Base-by-base conservation (phyloP, 2,888 invertebrate species). In the Axea sp. region DNA sequence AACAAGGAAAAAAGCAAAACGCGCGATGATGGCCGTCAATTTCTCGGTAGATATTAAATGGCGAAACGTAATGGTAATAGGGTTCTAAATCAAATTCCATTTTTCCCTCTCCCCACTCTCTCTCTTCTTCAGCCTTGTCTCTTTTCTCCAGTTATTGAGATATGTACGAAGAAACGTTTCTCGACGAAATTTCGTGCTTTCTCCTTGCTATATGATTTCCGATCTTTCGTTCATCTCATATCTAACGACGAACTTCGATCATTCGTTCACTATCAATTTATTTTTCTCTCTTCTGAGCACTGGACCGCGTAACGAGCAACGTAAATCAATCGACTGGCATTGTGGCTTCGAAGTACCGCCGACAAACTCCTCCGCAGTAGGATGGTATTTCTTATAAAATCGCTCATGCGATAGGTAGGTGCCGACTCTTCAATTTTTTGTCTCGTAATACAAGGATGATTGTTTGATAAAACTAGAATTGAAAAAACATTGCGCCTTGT, bases 231-330 rank as follows among this genome's bases (percentile, higher is more conserved):
- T 59, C 71, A 41, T 65, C 35, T 62, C 64, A 43, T 69, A 53
- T 57, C 60, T 67, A 37, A 71, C 76, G 41, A 72, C 65, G 51
- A 62, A 57, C 57, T 43, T 74, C 74, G 45, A 73, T 71, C 74
- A 55, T 72, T 75, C 76, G 55, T 77, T 69, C 77, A 71, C 79
- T 76, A 75, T 80, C 79, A 76, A 78, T 78, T 75, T 78, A 76
- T 78, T 77, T 80, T 69, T 77, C 73, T 75, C 73, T 73, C 75
- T 64, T 49, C 71, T 79, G 81, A 84, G 86, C 87, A 85, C 81
- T 83, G 84, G 83, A 86, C 84, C 86, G 86, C 86, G 86, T 87
- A 87, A 87, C 86, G 86, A 87, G 87, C 83, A 86, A 86, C 86
- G 86, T 87, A 87, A 87, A 87, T 87, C 87, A 87, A 87, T 87